Conservation (phyloP, 2,888 invertebrate species). For the Andrena haemorrhoa region DNA sequence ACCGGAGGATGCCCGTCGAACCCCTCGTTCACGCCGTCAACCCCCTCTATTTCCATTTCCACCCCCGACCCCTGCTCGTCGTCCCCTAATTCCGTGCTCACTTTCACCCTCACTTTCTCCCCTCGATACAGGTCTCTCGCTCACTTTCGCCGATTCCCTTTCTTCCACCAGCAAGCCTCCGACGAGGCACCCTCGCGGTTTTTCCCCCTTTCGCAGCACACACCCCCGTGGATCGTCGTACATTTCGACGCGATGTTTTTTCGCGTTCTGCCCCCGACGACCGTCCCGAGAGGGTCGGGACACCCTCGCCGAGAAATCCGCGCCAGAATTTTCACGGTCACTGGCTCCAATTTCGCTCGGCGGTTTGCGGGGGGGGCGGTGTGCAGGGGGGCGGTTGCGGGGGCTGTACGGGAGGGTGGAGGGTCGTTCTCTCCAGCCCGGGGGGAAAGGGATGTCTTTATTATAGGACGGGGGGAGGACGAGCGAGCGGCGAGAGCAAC, state of each 20-base stretch:
- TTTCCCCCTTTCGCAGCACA: neutral
- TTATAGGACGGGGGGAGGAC: constrained; percentile 27
- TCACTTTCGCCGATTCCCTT: constrained; percentile 23
- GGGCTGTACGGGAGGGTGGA: neutral
- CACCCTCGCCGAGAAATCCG: constrained; percentile 68
- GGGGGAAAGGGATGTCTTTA: constrained; percentile 43
- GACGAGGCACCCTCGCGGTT: constrained; percentile 10
- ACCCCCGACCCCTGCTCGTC: constrained; percentile 6
- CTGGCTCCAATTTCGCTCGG: constrained; percentile 79
- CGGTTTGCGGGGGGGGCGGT: neutral
- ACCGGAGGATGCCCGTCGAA: constrained; percentile 65
- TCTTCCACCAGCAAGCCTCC: neutral
- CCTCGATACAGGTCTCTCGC: neutral
- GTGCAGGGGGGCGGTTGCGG: neutral
- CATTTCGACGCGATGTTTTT: constrained; percentile 23
- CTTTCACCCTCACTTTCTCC: constrained; percentile 50
- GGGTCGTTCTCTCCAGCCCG: neutral
- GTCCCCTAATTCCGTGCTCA: constrained; percentile 26
- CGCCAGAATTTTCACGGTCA: constrained; percentile 80
- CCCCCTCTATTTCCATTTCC: constrained; percentile 41
- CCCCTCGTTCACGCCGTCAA: constrained; percentile 18
- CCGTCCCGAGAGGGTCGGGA: constrained; percentile 36
- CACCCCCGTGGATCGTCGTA: neutral
- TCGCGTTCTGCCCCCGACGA: neutral
- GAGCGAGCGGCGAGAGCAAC: constrained; percentile 26